Evolutionary conservation across 2,797 vertebrate genomes (phyloP).

Genomic region (Arrhamphus sclerolepis): DNA sequence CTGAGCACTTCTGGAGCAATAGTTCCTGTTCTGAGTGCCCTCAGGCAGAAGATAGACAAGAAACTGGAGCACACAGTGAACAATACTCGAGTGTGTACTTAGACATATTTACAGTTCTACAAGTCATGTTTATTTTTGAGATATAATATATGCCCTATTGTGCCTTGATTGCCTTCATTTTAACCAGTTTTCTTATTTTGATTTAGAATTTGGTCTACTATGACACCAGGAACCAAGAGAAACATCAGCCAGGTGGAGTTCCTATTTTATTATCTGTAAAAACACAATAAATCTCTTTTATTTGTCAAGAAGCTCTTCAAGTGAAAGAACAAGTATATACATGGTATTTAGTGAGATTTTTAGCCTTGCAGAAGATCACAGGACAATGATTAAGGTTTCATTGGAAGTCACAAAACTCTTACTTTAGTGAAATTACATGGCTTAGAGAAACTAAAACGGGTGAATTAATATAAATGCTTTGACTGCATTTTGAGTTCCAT

Average conservation of each 20-base stretch:
- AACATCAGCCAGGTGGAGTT: conserved; percentile 66
- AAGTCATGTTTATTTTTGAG: conserved; percentile 1
- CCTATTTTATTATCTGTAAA: not conserved
- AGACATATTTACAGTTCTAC: not conserved
- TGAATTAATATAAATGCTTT: conserved; percentile 32
- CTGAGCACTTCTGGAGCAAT: conserved; percentile 73
- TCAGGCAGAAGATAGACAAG: conserved; percentile 78
- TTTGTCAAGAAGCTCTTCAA: not conserved
- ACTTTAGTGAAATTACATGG: not conserved
- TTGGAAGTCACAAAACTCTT: not conserved
- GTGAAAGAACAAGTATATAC: not conserved
- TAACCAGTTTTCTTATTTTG: conserved; percentile 4
- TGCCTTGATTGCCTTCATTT: not conserved
- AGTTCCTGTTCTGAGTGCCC: conserved; percentile 72
- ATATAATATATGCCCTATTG: not conserved
- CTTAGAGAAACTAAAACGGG: conserved; percentile 4
- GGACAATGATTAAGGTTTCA: not conserved
- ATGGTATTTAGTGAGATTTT: not conserved
- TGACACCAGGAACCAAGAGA: conserved; percentile 65
- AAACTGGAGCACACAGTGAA: conserved; percentile 48
- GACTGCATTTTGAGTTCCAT: conserved; percentile 18
- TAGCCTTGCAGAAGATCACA: not conserved
- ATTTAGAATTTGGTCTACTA: conserved; percentile 79
- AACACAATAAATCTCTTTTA: not conserved
- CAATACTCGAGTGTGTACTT: conserved; percentile 43